phyloP scores from a whole-genome alignment of 2,888 invertebrate species.

The Callimorpha dominula region DNA sequence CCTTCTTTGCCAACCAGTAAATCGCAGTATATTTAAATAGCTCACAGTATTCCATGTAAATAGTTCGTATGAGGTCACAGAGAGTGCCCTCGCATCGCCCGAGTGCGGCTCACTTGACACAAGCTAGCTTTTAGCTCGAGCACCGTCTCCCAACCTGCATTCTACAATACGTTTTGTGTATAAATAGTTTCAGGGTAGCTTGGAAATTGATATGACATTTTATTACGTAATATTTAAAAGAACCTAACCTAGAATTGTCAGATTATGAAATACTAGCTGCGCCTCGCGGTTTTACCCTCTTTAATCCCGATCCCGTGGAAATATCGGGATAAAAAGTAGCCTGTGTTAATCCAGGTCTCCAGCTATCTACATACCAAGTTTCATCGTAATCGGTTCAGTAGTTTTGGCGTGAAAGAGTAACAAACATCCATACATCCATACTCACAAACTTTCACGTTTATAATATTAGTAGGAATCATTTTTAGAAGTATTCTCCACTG shows the following conservation, averaged over 20 bases:
- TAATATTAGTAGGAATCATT: no score
- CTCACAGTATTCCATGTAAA: slow-evolving; percentile 28
- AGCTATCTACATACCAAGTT: no score
- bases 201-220: neutral
- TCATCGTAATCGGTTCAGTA: no score
- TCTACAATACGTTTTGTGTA: slow-evolving; percentile 37
- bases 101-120: slow-evolving; percentile 43
- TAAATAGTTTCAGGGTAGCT: slow-evolving; percentile 24
- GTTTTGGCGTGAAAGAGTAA: no score
- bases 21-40: neutral
- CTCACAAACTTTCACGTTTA: no score
- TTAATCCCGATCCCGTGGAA: no score
- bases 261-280: no score
- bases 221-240: neutral
- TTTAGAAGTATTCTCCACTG: no score
- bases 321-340: no score
- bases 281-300: no score
- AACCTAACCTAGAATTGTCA: neutral
- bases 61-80: slow-evolving; percentile 43
- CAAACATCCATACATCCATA: no score
- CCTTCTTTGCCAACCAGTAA: neutral
- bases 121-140: slow-evolving; percentile 52
- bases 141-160: slow-evolving; percentile 38
- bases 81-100: slow-evolving; percentile 43
- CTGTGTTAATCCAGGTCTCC: no score